A percentile compares a stretch with the other conserved stretches of the same genome.
phyloP scores from a whole-genome alignment of 2,888 invertebrate genomes.

The Ptychoptera albimana region DNA sequence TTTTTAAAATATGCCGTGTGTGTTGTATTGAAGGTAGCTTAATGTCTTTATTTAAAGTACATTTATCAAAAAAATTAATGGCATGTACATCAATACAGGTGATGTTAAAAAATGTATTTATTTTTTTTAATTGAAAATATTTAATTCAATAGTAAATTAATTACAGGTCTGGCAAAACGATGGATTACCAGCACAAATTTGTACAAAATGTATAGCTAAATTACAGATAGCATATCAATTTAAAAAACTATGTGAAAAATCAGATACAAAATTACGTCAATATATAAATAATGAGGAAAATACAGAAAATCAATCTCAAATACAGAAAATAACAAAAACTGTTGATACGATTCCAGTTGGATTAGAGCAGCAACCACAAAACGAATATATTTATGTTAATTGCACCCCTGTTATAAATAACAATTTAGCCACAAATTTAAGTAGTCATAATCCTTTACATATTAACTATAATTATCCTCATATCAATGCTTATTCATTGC shows the following conservation, averaged over 20 bases:
- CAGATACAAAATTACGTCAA: slow-evolving; percentile 29
- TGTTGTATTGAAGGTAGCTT: slow-evolving; percentile 4
- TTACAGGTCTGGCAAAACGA: slow-evolving; percentile 33
- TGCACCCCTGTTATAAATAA: slow-evolving; percentile 13
- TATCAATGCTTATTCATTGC: slow-evolving; percentile 21
- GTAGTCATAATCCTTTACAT: too few relatives aligned
- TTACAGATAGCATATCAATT: slow-evolving; percentile 32
- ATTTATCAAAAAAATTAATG: slow-evolving; percentile 30
- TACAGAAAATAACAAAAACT: too few relatives aligned
- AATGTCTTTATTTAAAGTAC: slow-evolving; percentile 5
- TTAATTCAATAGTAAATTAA: background rate
- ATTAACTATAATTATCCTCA: slow-evolving; percentile 11
- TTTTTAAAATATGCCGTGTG: slow-evolving; percentile 4
- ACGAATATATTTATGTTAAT: slow-evolving; percentile 24
- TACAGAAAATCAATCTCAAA: background rate
- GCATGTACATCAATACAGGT: slow-evolving; percentile 32
- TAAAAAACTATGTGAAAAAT: slow-evolving; percentile 31
- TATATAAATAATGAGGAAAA: slow-evolving; percentile 16
- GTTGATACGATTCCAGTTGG: too few relatives aligned
- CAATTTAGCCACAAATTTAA: background rate
- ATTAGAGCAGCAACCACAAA: slow-evolving; percentile 4
- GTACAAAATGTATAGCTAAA: slow-evolving; percentile 31
- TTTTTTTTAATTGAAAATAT: background rate
- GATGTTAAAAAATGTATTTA: slow-evolving; percentile 6
- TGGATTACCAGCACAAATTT: slow-evolving; percentile 30